A percentile compares a stretch with the other conserved stretches of the same genome.
phyloP scores from a whole-genome alignment of 1,140 invertebrate genomes.

The Pseudomyrmex sp. region DNA sequence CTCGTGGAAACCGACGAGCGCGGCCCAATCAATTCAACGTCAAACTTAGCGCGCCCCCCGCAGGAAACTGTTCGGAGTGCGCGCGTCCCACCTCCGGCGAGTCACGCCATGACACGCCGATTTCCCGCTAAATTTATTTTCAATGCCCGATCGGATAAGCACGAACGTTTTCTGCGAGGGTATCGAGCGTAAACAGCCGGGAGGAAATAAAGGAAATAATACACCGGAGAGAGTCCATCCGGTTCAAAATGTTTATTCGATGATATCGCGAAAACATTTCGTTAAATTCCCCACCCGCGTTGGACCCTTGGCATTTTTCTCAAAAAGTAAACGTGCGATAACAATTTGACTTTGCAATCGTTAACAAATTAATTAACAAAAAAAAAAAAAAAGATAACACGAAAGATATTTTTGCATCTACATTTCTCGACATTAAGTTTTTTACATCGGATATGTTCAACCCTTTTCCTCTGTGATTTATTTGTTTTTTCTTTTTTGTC shows the following conservation, averaged over 20 bases:
- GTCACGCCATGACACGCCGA: conserved; percentile 80
- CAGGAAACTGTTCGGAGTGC: conserved; percentile 68
- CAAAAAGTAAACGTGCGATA: too few species aligned
- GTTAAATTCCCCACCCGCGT: not conserved
- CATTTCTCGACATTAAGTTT: not conserved
- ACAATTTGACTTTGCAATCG: not conserved
- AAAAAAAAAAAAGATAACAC: too few species aligned
- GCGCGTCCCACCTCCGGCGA: conserved; percentile 64
- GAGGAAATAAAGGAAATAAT: conserved; percentile 44
- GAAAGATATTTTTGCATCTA: too few species aligned
- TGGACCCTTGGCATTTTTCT: not conserved
- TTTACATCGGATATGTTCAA: not conserved
- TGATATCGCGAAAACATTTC: conserved; percentile 7
- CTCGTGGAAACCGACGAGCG: conserved; percentile 67
- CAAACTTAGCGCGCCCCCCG: conserved; percentile 73
- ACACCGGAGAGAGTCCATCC: conserved; percentile 18
- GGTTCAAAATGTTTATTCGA: conserved; percentile 29
- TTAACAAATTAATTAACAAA: not conserved
- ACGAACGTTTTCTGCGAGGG: conserved; percentile 29
- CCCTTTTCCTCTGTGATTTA: not conserved
- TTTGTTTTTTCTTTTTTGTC: not conserved
- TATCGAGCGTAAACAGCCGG: conserved; percentile 39
- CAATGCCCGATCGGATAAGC: conserved; percentile 66
- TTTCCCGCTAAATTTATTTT: conserved; percentile 81
- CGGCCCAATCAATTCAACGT: conserved; percentile 80